phyloP scores from a whole-genome alignment of 2,113 vertebrate species.

The Daphoenositta chrysoptera region DNA sequence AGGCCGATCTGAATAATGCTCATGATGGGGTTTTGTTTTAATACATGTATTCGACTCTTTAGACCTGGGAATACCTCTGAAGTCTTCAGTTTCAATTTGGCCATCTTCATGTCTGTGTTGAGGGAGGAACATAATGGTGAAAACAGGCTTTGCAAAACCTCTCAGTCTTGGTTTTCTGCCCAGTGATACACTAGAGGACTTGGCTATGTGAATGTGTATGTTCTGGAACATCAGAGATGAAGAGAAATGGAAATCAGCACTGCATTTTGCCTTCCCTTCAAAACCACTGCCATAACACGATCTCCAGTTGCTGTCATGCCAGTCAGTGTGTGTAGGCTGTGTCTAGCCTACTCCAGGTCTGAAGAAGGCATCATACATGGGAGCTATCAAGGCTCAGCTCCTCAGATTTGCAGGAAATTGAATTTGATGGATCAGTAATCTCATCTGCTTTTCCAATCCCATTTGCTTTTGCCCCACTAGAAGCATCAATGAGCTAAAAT shows the following conservation, averaged over 20 bases:
- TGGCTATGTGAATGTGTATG: neutral
- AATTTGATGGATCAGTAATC: neutral
- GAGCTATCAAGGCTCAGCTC: neutral
- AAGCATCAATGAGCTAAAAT: neutral
- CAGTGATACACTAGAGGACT: neutral
- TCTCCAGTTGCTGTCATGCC: neutral
- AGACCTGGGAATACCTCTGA: neutral
- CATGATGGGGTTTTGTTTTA: neutral
- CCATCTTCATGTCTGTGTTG: neutral
- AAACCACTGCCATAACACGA: neutral
- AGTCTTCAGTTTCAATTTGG: constrained; percentile 8
- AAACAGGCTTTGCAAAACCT: constrained; percentile 27
- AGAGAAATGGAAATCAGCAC: neutral
- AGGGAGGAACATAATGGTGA: neutral
- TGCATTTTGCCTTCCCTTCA: neutral
- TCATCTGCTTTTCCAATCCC: neutral
- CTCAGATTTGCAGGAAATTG: neutral
- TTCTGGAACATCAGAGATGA: neutral
- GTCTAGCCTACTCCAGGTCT: neutral
- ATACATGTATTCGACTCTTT: neutral
- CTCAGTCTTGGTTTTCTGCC: neutral
- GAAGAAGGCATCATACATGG: neutral
- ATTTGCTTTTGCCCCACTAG: neutral
- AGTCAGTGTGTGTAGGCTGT: neutral
- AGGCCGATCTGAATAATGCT: neutral